Evolutionary conservation across 1,140 invertebrate genomes (phyloP), one percentile per base, ranked within the genome.

Genomic region (Scaptomyza pallida): DNA sequence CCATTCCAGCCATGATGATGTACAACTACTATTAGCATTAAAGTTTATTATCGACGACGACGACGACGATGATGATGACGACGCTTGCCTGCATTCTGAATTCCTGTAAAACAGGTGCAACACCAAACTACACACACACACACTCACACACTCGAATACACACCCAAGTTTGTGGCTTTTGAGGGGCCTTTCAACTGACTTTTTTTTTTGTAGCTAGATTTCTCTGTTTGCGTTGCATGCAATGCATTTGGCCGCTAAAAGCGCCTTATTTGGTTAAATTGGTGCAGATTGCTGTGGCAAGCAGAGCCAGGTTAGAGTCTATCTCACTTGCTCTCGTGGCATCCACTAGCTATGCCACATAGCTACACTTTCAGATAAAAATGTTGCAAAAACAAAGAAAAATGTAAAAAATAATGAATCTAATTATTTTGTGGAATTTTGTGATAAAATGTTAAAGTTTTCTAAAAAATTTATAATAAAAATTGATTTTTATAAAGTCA

Each of bases 21-120:
- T 89, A 89, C 85, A 89, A 89, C 83, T 72, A 69, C 85, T 89
- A 89, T 89, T 89, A 89, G 83, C 83, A 89, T 89, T 89, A 89
- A 89, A 89, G 83, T 89, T 89, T 89, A 89, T 89, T 89, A 89
- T 89, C 83, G 79, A 88, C 82, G 85, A 30, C 26, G 26, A 30
- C 26, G 26, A 30, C 26, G 26, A 9, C 26, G 26, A 30, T 6
- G 23, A 26, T 6, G 23, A 86, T 6, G 23, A 26, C 23, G 23
- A 86, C 65, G 81, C 51, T 72, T 71, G 81, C 44, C 68, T 71
- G 74, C 48, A 85, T 86, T 86, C 82, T 82, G 67, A 82, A 86
- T 86, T 88, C 82, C 83, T 88, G 82, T 78, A 89, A 89, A 88
- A 88, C 82, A 89, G 82, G 82, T 88, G 82, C 83, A 86, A 47